These are phyloP conservation scores for Pammene aurita DNA, from an alignment of 2,888 invertebrate genomes.

Conservation along the genomic window DNA sequence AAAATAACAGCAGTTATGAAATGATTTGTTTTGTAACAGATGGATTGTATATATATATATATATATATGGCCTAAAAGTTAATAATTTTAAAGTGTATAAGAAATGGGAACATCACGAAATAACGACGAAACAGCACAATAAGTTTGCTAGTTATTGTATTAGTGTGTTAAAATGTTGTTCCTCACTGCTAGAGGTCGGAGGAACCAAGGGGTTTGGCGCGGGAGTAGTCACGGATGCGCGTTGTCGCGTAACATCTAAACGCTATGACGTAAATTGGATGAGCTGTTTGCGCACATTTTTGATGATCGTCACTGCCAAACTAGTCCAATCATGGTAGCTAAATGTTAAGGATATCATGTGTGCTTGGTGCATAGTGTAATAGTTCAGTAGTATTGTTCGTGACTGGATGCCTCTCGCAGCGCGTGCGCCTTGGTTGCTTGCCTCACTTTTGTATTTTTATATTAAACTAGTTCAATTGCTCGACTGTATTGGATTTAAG, in stretches of 20 bases:
- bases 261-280: conserved; percentile 11
- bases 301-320: conserved; percentile 5
- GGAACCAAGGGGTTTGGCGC: not conserved
- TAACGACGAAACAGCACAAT: conserved; percentile 29
- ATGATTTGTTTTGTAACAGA: conserved; percentile 29
- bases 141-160: conserved; percentile 17
- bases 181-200: conserved; percentile 3
- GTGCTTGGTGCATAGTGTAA: conserved; percentile 9
- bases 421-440: conserved; percentile 27
- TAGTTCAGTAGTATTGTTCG: not conserved
- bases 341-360: not conserved
- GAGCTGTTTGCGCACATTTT: conserved; percentile 5
- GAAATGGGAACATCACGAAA: conserved; percentile 51
- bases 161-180: conserved; percentile 22
- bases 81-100: conserved; percentile 21
- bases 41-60: conserved; percentile 32
- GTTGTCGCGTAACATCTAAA: not conserved
- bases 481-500: conserved; percentile 38
- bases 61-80: conserved; percentile 38
- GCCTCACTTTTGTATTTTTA: conserved; percentile 27
- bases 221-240: not conserved
- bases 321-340: conserved; percentile 20
- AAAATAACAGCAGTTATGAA: conserved; percentile 29
- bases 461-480: conserved; percentile 33
- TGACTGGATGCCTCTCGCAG: not conserved